Evolutionary conservation across 37 sponge, comb jelly and placozoan species (phyloP), one percentile per base, ranked within the genome.

Genomic region (Cladorhizidae sp.): DNA sequence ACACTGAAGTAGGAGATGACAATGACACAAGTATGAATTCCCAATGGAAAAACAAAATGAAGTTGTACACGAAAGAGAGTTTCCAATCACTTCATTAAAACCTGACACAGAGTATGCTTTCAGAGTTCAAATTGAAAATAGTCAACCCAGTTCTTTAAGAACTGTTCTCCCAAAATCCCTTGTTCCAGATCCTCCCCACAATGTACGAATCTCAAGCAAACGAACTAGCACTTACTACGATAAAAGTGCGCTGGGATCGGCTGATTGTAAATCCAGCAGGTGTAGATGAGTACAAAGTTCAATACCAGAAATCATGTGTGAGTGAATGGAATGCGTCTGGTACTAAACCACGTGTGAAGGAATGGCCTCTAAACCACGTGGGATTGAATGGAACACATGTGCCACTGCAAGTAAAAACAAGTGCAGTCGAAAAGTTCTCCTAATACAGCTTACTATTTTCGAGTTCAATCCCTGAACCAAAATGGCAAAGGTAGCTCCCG

Each of bases 401-500:
- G 23, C 59, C 23, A 58, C 59, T 26, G 20, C 14, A 6, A 14
- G 26, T 5, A 37, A 32, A 20, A 15, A 67, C 3, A 5, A 59
- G 17, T 12, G 5, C 5, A 26, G 18, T n/a, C 40, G 2, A 2
- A 40, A 40, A 3, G 28, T 43, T 18, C 72, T 72, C 23, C 72
- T 40, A 18, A 72, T 43, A 40, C 43, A 40, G 7, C 40, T 49
- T 72, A 72, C 50, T 40, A 25, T 25, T 72, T 72, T 72, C 72
- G 72, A 72, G 25, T 72, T 43, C 25, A 26, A n/a, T 18, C 72
- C 14, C 22, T 72, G 11, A 40, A 72, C 43, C n/a, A 29, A 31
- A 23, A 72, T 17, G 5, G 31, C 31, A 14, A 45, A 26, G 72
- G 72, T 36, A 26, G 7, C 26, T 43, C 1, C 50, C 40, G 72